phyloP scores from a whole-genome alignment of 2,888 invertebrate genomes.

The Drosophila anomelani region DNA sequence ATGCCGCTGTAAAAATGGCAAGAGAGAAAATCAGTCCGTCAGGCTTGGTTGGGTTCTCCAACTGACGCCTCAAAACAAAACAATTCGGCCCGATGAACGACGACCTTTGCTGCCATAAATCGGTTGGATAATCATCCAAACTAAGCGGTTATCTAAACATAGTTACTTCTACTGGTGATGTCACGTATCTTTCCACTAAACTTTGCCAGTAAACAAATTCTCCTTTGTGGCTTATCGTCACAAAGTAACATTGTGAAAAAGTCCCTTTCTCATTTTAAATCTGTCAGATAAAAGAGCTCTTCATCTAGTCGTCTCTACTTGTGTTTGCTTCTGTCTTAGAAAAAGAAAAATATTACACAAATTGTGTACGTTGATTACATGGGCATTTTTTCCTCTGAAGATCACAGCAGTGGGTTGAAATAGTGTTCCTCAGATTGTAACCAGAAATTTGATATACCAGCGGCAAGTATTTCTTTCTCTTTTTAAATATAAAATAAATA shows the following conservation, averaged over 20 bases:
- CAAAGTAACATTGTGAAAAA: slow-evolving; percentile 13
- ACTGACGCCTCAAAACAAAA: too few relatives aligned
- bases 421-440: not conserved
- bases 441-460: slow-evolving; percentile 1
- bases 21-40: slow-evolving; percentile 20
- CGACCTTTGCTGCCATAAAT: slow-evolving; percentile 38
- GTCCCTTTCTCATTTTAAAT: slow-evolving; percentile 31
- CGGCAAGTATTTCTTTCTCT: not conserved
- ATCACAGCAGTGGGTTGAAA: slow-evolving; percentile 1
- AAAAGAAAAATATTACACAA: slow-evolving; percentile 28
- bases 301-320: not conserved
- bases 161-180: slow-evolving; percentile 31
- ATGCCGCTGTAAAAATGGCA: slow-evolving; percentile 3
- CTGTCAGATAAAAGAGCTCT: slow-evolving; percentile 38
- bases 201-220: slow-evolving; percentile 15
- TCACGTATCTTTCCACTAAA: slow-evolving; percentile 42
- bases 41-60: slow-evolving; percentile 31
- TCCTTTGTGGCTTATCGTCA: slow-evolving; percentile 14
- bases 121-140: slow-evolving; percentile 42
- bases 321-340: slow-evolving; percentile 12
- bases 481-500: not conserved
- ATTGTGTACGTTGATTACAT: slow-evolving; percentile 32
- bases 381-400: slow-evolving; percentile 1
- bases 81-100: not conserved
- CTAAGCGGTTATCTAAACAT: slow-evolving; percentile 21